These are phyloP conservation scores for Schrankia costaestrigalis DNA, from an alignment of 2,888 invertebrate genomes.

Conservation along the genomic window DNA sequence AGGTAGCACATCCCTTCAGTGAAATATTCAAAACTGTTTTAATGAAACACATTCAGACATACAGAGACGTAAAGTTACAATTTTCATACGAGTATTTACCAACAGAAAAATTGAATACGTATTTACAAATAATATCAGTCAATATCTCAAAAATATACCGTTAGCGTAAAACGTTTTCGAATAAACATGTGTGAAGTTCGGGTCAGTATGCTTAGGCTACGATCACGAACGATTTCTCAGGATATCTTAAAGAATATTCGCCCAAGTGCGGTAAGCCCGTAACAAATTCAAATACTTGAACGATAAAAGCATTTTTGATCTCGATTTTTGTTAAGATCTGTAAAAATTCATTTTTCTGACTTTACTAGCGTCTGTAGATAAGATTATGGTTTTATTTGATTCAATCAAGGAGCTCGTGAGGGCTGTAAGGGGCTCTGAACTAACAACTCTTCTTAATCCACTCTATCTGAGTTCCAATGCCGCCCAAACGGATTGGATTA, in stretches of 20 bases:
- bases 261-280: slow-evolving; percentile 49
- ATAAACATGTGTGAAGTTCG: slow-evolving; percentile 18
- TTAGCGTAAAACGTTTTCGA: too few relatives aligned
- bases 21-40: too few relatives aligned
- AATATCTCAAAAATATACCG: too few relatives aligned
- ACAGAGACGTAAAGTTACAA: too few relatives aligned
- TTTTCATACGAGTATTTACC: too few relatives aligned
- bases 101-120: too few relatives aligned
- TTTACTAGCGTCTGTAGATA: slow-evolving; percentile 28
- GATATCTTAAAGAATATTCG: slow-evolving; percentile 57
- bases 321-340: slow-evolving; percentile 50
- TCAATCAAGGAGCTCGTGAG: slow-evolving; percentile 33
- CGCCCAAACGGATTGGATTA: slow-evolving; percentile 40
- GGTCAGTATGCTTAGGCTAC: slow-evolving; percentile 39
- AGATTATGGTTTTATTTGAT: slow-evolving; percentile 44
- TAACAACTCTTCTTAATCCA: slow-evolving; percentile 41
- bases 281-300: slow-evolving; percentile 64
- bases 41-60: too few relatives aligned
- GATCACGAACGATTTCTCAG: slow-evolving; percentile 44
- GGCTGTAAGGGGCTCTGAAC: slow-evolving; percentile 35
- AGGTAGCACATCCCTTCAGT: too few relatives aligned
- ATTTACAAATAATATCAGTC: too few relatives aligned
- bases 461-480: slow-evolving; percentile 35
- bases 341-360: slow-evolving; percentile 52
- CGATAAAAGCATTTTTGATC: slow-evolving; percentile 62